Conservation (phyloP, 2,113 vertebrate species). For the Rutilus rutilus region DNA sequence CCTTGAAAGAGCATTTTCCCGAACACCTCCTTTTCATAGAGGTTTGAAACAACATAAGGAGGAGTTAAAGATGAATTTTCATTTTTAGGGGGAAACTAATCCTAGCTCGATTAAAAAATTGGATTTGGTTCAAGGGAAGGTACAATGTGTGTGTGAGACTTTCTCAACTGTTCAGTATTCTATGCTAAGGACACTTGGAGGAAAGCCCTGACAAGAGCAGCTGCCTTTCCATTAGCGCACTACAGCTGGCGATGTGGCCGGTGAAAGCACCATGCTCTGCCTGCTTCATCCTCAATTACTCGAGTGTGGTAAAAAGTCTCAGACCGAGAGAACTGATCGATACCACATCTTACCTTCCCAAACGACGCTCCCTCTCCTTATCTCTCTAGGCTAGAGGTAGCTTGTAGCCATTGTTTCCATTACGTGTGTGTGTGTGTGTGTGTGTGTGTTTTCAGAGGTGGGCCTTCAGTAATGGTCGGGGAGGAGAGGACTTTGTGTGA, state of each 20-base stretch:
- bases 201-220: constrained; percentile 39
- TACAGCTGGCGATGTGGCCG: constrained; percentile 29
- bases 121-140: constrained; percentile 19
- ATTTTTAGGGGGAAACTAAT: not conserved
- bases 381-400: not conserved
- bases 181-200: constrained; percentile 12
- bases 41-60: not conserved
- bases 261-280: constrained; percentile 23
- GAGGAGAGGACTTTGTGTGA: constrained; percentile 9
- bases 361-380: constrained; percentile 25
- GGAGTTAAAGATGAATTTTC: not conserved
- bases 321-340: constrained; percentile 41
- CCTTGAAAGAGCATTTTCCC: not conserved
- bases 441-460: constrained; percentile 12
- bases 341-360: constrained; percentile 36
- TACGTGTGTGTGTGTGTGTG: constrained; percentile 32
- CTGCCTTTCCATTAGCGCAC: constrained; percentile 3
- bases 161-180: constrained; percentile 29
- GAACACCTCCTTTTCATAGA: not conserved
- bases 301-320: constrained; percentile 39
- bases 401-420: constrained; percentile 6
- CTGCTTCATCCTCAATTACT: constrained; percentile 47
- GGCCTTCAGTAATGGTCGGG: constrained; percentile 16
- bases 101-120: constrained; percentile 9
- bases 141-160: not conserved